A percentile compares a stretch with the other conserved stretches of the same genome.
These are phyloP conservation scores for Caenorhabditis imperialis DNA, from an alignment of 2,888 invertebrate genomes.

Conservation along the genomic window DNA sequence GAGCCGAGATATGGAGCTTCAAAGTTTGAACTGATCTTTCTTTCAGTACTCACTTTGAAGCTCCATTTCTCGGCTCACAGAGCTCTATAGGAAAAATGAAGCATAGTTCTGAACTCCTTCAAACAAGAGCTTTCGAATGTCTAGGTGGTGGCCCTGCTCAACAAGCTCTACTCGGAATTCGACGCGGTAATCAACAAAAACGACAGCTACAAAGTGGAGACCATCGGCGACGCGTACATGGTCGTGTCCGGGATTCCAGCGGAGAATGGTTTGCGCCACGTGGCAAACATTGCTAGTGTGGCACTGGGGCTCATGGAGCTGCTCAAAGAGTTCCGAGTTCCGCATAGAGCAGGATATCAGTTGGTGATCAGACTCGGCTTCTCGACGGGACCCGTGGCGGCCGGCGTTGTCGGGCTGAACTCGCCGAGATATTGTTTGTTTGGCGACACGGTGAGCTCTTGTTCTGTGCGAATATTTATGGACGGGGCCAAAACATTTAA, in stretches of 20 bases:
- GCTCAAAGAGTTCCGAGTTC: constrained; percentile 54
- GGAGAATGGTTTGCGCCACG: constrained; percentile 66
- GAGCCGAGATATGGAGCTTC: no score
- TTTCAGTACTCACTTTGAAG: no score
- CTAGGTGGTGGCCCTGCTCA: constrained; percentile 66
- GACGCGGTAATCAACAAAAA: constrained; percentile 70
- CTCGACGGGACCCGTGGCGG: constrained; percentile 62
- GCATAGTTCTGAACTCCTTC: no score
- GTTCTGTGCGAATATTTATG: not conserved
- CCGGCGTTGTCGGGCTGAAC: constrained; percentile 61
- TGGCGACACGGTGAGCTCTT: constrained; percentile 62
- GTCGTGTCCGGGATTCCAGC: constrained; percentile 66
- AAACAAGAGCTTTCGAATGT: no score
- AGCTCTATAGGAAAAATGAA: no score
- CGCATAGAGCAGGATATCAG: constrained; percentile 49
- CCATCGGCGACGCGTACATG: constrained; percentile 71
- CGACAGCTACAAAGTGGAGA: constrained; percentile 66
- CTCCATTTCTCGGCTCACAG: no score
- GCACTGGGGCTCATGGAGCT: constrained; percentile 56
- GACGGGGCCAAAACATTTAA: no score
- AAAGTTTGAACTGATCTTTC: no score
- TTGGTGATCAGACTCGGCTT: constrained; percentile 60
- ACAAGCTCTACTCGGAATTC: constrained; percentile 74
- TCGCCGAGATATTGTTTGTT: constrained; percentile 67
- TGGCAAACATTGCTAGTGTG: constrained; percentile 57